Percentiles rank a stretch among this genome's conserved stretches.
These are phyloP conservation scores for Galeopterus variegatus DNA, from an alignment of 2,113 vertebrate species.

Conservation along the genomic window DNA sequence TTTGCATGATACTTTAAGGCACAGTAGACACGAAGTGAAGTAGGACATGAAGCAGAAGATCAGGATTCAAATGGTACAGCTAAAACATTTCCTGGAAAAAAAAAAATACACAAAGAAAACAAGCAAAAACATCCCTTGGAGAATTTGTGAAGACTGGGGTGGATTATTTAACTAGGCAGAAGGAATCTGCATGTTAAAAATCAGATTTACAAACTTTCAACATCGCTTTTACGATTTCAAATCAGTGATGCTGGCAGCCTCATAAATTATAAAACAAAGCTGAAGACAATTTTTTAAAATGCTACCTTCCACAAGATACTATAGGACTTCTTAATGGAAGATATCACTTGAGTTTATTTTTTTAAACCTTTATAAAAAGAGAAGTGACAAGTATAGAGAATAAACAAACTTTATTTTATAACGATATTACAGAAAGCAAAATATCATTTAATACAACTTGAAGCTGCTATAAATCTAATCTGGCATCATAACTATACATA, in stretches of 20 bases:
- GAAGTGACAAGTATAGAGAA: conserved; percentile 88
- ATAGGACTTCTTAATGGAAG: conserved; percentile 34
- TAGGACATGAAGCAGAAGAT: background rate
- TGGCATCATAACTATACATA: conserved; percentile 91
- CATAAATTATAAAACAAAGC: background rate
- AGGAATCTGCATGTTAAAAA: background rate
- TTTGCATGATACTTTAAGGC: too few relatives aligned
- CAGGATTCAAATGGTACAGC: background rate
- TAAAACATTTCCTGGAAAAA: background rate
- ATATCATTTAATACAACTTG: conserved; percentile 91
- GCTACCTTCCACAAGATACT: background rate
- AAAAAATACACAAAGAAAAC: background rate
- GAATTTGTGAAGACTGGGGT: background rate
- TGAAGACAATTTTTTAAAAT: background rate
- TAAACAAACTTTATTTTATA: conserved; percentile 98
- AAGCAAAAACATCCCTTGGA: background rate
- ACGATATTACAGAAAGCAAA: conserved; percentile 96
- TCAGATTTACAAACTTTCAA: background rate
- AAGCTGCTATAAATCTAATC: conserved; percentile 94
- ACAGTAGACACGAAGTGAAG: background rate
- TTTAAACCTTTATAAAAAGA: conserved; percentile 54
- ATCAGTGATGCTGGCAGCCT: background rate
- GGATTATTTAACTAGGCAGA: background rate
- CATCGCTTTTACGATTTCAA: background rate
- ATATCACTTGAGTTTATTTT: background rate